Conservation (phyloP, 2,888 invertebrate genomes). For the Allygus modestus region DNA sequence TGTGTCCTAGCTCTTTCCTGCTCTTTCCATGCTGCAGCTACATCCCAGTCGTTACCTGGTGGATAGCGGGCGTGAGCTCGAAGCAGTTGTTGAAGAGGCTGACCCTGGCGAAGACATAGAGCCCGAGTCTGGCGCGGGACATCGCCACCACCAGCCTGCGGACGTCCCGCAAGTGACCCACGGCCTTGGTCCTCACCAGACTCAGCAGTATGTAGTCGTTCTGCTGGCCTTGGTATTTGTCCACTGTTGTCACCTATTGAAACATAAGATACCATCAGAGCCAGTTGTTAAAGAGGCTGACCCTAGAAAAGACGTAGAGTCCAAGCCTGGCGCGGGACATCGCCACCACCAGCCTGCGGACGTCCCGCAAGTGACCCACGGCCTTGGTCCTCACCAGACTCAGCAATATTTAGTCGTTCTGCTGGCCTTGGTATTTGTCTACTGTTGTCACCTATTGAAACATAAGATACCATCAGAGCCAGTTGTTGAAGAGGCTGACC, state of each 20-base stretch:
- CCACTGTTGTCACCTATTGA: constrained; percentile 91
- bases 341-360: constrained; percentile 97
- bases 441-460: constrained; percentile 89
- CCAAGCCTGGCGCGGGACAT: constrained; percentile 98
- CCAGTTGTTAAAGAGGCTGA: constrained; percentile 96
- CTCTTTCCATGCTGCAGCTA: too few relatives aligned
- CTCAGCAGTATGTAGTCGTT: constrained; percentile 99
- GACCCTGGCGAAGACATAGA: constrained; percentile 97
- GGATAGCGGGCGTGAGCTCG: constrained; percentile 97
- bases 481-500: constrained; percentile 95
- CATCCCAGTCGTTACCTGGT: too few relatives aligned
- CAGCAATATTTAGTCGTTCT: constrained; percentile 98
- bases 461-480: constrained; percentile 78
- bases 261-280: constrained; percentile 75
- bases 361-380: constrained; percentile 98
- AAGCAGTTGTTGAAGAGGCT: constrained; percentile 97
- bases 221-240: constrained; percentile 99
- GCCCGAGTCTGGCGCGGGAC: constrained; percentile 96
- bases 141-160: constrained; percentile 98
- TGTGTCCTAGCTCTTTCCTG: too few relatives aligned
- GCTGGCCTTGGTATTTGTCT: constrained; percentile 99
- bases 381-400: constrained; percentile 97
- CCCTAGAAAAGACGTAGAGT: constrained; percentile 96
- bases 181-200: constrained; percentile 95
- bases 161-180: constrained; percentile 98